Conservation (phyloP, 2,113 vertebrate genomes). For the Triplophysa rosa region DNA sequence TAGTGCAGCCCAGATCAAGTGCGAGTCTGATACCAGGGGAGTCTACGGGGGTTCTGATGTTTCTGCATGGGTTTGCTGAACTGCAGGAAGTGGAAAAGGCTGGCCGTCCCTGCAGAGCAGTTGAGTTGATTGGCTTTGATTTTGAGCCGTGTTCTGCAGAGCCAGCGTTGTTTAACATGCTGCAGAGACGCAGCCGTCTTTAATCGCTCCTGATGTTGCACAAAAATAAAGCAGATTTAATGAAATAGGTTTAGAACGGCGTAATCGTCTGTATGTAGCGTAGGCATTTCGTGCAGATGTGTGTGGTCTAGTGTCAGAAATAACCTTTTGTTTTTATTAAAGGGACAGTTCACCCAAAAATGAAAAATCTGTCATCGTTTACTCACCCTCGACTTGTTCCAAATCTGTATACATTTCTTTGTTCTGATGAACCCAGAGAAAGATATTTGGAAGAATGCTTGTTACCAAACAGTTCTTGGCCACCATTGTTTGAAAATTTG, state of each 20-base stretch:
- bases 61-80: conserved; percentile 37
- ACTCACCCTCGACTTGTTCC: too few relatives aligned
- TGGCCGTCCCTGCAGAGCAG: conserved; percentile 52
- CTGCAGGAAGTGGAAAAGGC: conserved; percentile 43
- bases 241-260: conserved; percentile 21
- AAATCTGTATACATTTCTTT: too few relatives aligned
- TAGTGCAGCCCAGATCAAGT: conserved; percentile 3
- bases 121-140: conserved; percentile 55
- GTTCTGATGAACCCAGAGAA: too few relatives aligned
- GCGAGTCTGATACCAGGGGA: conserved; percentile 1
- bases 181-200: conserved; percentile 20
- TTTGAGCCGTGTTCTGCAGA: conserved; percentile 38
- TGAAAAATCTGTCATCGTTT: background rate
- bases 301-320: background rate
- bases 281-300: conserved; percentile 32
- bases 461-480: too few relatives aligned
- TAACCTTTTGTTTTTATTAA: background rate
- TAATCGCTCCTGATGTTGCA: conserved; percentile 23
- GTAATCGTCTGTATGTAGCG: conserved; percentile 1
- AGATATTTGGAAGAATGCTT: too few relatives aligned
- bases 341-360: background rate
- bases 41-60: conserved; percentile 30
- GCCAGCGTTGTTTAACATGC: conserved; percentile 43
- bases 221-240: conserved; percentile 30
- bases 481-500: too few relatives aligned